Evolutionary conservation across 2,888 invertebrate species (phyloP).

Genomic region (Cheilosia scutellata): DNA sequence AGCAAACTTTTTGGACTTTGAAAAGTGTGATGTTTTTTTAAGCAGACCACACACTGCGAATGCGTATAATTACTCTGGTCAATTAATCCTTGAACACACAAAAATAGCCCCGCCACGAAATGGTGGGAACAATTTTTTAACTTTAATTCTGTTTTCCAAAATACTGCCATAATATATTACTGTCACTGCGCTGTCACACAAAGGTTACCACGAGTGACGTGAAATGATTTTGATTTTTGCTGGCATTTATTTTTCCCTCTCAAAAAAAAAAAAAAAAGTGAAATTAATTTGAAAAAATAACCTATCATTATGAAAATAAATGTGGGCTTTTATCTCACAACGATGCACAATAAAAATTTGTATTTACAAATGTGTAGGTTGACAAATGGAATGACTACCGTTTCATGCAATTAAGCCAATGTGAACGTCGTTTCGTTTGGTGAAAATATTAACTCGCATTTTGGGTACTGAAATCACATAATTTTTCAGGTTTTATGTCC

Average conservation of each 20-base stretch:
- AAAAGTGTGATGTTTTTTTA: neutral
- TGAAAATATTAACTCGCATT: too few relatives aligned
- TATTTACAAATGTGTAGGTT: neutral
- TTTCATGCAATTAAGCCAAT: neutral
- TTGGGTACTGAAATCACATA: neutral
- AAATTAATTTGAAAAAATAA: neutral
- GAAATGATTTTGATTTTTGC: neutral
- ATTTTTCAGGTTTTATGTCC: neutral
- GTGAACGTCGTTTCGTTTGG: neutral
- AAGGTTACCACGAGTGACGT: neutral
- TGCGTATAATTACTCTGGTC: conserved; percentile 2
- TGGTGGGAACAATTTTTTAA: neutral
- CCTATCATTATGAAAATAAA: neutral
- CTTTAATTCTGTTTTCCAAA: conserved; percentile 5
- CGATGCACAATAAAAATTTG: neutral
- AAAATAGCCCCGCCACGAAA: conserved; percentile 8
- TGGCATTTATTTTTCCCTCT: neutral
- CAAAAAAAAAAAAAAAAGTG: neutral
- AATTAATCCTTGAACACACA: conserved; percentile 24
- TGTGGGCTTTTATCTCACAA: neutral
- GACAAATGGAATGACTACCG: neutral
- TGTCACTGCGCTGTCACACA: conserved; percentile 6
- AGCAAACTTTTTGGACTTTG: conserved; percentile 2
- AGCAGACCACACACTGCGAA: neutral
- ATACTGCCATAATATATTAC: conserved; percentile 1